Conservation (phyloP, 2,113 vertebrate species). For the Aphyosemion australe region DNA sequence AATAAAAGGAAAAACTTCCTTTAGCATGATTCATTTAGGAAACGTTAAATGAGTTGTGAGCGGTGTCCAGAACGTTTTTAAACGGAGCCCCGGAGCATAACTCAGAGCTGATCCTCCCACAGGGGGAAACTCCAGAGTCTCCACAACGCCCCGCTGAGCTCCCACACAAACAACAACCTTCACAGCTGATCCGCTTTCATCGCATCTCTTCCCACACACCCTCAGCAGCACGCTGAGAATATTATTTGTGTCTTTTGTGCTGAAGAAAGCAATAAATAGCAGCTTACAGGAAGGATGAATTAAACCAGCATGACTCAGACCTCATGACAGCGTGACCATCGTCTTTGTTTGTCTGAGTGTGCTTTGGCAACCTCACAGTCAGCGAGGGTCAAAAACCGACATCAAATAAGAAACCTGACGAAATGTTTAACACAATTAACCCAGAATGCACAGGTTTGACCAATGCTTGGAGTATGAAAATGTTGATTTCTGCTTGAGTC, state of each 20-base stretch:
- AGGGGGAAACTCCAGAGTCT: slow-evolving; percentile 33
- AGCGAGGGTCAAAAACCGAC: neutral
- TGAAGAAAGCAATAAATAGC: neutral
- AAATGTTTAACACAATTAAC: neutral
- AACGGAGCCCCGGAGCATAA: slow-evolving; percentile 21
- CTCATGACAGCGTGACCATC: slow-evolving; percentile 42
- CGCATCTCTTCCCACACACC: slow-evolving; percentile 28
- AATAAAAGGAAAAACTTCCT: neutral
- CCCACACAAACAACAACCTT: slow-evolving; percentile 3
- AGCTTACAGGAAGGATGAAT: slow-evolving; percentile 53
- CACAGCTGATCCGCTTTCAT: slow-evolving; percentile 46
- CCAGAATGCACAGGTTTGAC: no score
- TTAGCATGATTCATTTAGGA: neutral
- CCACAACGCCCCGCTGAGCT: slow-evolving; percentile 19
- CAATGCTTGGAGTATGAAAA: neutral
- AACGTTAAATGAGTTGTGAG: slow-evolving; percentile 17
- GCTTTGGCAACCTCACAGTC: slow-evolving; percentile 39
- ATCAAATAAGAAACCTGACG: neutral
- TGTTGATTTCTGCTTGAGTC: neutral
- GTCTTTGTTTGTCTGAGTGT: slow-evolving; percentile 41
- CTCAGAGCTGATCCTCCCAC: slow-evolving; percentile 21
- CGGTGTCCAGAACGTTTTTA: slow-evolving; percentile 24
- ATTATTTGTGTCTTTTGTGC: no score
- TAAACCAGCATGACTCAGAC: slow-evolving; percentile 58
- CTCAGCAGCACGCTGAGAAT: no score